Percentiles rank a stretch among this genome's conserved stretches.
Conservation (phyloP, 2,888 invertebrate species). For the Globia sparganii region DNA sequence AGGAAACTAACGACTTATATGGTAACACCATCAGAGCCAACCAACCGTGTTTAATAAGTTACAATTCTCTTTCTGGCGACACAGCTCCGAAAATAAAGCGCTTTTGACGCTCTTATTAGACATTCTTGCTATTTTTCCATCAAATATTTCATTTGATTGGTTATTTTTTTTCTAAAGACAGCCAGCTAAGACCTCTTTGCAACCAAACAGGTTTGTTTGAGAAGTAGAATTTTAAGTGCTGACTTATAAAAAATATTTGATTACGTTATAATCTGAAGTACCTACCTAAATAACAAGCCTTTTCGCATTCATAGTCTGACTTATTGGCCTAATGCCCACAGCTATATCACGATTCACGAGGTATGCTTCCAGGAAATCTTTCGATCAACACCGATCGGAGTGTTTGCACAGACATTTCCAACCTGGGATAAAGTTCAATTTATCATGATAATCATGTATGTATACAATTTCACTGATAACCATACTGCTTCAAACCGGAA, state of each 20-base stretch:
- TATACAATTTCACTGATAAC: not conserved
- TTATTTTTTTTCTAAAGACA: constrained; percentile 25
- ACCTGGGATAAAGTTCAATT: not conserved
- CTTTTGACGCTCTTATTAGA: constrained; percentile 42
- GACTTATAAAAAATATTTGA: constrained; percentile 4
- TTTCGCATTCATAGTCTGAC: not conserved
- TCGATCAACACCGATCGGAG: not conserved
- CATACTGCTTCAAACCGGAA: constrained; percentile 12
- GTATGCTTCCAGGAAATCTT: not conserved
- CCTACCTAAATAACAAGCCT: constrained; percentile 4
- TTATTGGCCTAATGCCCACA: not conserved
- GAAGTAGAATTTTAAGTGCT: constrained; percentile 2
- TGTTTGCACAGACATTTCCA: not conserved
- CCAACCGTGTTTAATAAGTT: constrained; percentile 70
- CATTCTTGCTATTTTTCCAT: constrained; percentile 51
- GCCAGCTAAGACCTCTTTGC: constrained; percentile 34
- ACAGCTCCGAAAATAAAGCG: constrained; percentile 44
- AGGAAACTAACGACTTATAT: constrained; percentile 77
- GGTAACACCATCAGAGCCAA: constrained; percentile 68
- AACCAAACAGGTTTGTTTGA: constrained; percentile 58
- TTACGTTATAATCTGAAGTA: not conserved
- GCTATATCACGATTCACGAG: not conserved
- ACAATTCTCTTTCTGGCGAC: constrained; percentile 48
- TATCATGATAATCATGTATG: not conserved
- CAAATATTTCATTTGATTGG: constrained; percentile 46